phyloP scores from a whole-genome alignment of 2,888 invertebrate species.

The Acleris literana region DNA sequence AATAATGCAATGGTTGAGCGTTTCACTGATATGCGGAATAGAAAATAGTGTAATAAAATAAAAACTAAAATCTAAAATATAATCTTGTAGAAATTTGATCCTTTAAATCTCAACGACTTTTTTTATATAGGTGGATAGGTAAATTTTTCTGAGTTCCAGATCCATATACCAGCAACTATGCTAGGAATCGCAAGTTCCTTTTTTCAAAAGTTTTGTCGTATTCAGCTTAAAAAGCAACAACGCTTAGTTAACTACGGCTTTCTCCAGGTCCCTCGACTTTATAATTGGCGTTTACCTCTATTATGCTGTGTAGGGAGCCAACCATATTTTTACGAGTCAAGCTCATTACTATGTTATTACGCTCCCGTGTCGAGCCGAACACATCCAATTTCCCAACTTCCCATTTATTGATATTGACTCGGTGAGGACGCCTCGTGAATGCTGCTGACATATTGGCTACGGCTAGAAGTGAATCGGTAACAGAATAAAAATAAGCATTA shows the following conservation, averaged over 20 bases:
- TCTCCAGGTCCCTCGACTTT: constrained; percentile 4
- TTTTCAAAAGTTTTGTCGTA: too few relatives aligned
- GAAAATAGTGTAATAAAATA: not conserved
- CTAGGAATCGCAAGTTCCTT: too few relatives aligned
- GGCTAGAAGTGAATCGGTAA: constrained; percentile 55
- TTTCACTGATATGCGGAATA: not conserved
- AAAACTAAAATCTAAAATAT: too few relatives aligned
- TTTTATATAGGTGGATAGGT: too few relatives aligned
- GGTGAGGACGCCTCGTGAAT: constrained; percentile 74
- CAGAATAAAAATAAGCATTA: not conserved
- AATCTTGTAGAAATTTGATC: too few relatives aligned
- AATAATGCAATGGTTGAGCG: too few relatives aligned
- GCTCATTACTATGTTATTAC: constrained; percentile 82
- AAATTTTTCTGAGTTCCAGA: too few relatives aligned
- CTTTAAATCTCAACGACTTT: too few relatives aligned
- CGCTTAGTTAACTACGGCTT: too few relatives aligned
- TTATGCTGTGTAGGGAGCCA: constrained; percentile 72
- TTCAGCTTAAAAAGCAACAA: too few relatives aligned
- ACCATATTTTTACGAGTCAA: constrained; percentile 79
- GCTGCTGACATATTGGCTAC: constrained; percentile 51
- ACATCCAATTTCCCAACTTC: constrained; percentile 83
- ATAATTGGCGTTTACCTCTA: constrained; percentile 60
- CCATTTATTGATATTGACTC: constrained; percentile 84
- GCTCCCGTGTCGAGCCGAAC: constrained; percentile 70
- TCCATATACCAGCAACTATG: too few relatives aligned